phyloP scores from a whole-genome alignment of 2,888 invertebrate genomes.

The Uropetala carovei region DNA sequence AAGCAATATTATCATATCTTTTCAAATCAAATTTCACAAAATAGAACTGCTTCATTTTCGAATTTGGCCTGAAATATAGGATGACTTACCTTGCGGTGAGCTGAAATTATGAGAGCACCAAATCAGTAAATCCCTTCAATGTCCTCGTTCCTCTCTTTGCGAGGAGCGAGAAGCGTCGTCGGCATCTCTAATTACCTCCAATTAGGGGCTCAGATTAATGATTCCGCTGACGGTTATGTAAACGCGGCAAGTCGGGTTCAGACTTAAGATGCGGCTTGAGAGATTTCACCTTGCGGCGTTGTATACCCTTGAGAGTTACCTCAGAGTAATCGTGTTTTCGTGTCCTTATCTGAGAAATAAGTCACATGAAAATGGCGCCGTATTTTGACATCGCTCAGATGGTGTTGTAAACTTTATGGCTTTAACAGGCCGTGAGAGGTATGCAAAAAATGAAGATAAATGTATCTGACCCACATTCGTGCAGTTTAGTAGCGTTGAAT shows the following conservation, averaged over 20 bases:
- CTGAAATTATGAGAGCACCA: not conserved
- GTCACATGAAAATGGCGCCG: not conserved
- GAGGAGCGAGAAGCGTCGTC: not conserved
- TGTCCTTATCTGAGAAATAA: not conserved
- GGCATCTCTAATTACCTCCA: not conserved
- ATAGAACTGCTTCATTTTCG: not conserved
- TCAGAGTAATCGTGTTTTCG: not conserved
- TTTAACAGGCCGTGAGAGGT: not conserved
- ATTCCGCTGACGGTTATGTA: not conserved
- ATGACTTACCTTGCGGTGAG: not conserved
- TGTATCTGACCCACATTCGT: not conserved
- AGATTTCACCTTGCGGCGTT: not conserved
- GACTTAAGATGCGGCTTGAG: not conserved
- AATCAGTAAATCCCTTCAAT: not conserved
- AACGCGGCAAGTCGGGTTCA: not conserved
- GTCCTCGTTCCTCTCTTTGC: not conserved
- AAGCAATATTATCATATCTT: too few relatives aligned
- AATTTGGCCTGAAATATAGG: not conserved
- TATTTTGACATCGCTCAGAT: not conserved
- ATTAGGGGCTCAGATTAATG: not conserved
- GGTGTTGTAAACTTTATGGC: conserved; percentile 24
- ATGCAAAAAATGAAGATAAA: not conserved
- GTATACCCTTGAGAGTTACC: not conserved
- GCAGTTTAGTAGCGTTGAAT: not conserved
- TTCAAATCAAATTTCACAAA: not conserved